Base-by-base conservation (phyloP, 2,113 vertebrate species). In the Cisticola juncidis region DNA sequence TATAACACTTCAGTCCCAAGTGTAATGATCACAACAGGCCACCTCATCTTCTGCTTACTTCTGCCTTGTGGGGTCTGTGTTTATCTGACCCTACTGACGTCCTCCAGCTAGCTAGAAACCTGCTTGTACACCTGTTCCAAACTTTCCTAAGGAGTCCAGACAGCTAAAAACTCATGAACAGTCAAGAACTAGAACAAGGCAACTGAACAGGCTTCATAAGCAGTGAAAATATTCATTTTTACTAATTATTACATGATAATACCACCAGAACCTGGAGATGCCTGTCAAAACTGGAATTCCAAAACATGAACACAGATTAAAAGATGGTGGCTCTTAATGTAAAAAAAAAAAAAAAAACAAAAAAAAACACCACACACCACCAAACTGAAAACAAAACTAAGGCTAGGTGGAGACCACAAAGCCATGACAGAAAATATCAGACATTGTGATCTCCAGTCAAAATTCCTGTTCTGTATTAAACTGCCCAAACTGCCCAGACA, bases 61-160 rank as follows among this genome's bases (percentile, higher is more conserved):
- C 13, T 86, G 29, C 17, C 25, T 80, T 24, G 28, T 0, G 0
- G 3, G 13, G 12, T 54, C 44, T 47, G 9, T 2, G 0, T 36
- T 5, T 36, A 9, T 14, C 35, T 45, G 20, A 69, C 14, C 22
- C 18, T 42, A 25, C 11, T 56, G 16, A 86, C 17, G 17, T 35
- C 35, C 25, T 35, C 48, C 4, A 60, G 23, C 23, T 11, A 71
- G 20, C 31, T 24, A 40, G 54, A 81, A 83, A 48, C 3, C 47
- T 81, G 29, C n/a, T 62, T 57, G n/a, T 70, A 14, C 9, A 36
- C 4, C 33, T 71, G 23, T 54, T 19, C 21, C 56, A 73, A 57
- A 77, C 7, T 73, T 33, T 14, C 33, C 16, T n/a, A 56, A 33
- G 35, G 12, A 80, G 22, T n/a, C 10, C 26, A 80, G 16, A 56